phyloP scores from a whole-genome alignment of 2,888 invertebrate species.

The Yponomeuta plumbellus region DNA sequence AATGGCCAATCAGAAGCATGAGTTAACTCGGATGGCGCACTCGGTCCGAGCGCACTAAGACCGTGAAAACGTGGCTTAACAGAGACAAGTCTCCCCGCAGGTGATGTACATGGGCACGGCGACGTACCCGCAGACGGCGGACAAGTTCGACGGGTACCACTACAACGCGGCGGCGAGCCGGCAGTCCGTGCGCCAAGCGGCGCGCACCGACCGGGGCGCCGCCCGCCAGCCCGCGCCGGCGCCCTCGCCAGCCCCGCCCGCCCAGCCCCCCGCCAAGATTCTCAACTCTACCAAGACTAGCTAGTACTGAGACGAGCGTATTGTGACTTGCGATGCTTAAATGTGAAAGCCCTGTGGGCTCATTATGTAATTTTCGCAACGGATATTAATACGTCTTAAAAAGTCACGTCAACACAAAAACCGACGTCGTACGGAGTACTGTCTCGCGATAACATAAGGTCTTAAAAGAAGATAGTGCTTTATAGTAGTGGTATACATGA shows the following conservation, averaged over 20 bases:
- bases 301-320: neutral
- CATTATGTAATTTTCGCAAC: too few relatives aligned
- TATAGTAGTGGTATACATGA: too few relatives aligned
- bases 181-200: constrained; percentile 54
- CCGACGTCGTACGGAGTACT: too few relatives aligned
- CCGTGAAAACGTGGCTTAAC: neutral
- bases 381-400: too few relatives aligned
- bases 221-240: constrained; percentile 31
- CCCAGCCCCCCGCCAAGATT: constrained; percentile 26
- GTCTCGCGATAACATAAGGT: too few relatives aligned
- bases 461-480: too few relatives aligned
- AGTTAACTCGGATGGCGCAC: too few relatives aligned
- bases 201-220: constrained; percentile 35
- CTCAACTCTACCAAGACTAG: constrained; percentile 30
- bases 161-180: constrained; percentile 68
- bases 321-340: too few relatives aligned
- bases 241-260: constrained; percentile 34
- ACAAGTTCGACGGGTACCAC: constrained; percentile 69
- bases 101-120: constrained; percentile 72
- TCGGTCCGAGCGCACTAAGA: too few relatives aligned
- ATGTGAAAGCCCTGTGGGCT: neutral
- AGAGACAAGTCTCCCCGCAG: constrained; percentile 30
- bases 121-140: constrained; percentile 50
- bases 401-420: too few relatives aligned
- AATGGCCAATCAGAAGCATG: too few relatives aligned